Evolutionary conservation across 2,888 invertebrate species (phyloP).

Genomic region (Ctena decussata): DNA sequence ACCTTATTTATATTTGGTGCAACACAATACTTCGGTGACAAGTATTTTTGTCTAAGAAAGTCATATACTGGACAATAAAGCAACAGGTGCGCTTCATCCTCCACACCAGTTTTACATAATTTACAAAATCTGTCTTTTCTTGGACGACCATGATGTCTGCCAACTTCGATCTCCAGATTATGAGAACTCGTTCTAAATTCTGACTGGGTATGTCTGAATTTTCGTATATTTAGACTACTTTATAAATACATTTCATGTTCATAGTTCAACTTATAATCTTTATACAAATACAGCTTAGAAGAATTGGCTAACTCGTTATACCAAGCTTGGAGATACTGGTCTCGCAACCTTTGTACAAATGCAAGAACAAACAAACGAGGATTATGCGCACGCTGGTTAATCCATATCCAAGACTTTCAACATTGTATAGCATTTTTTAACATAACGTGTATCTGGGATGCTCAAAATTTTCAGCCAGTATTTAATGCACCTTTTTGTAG

Average conservation of each 20-base stretch:
- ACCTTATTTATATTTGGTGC: background rate
- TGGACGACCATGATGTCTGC: background rate
- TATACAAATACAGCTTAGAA: background rate
- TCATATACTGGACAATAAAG: background rate
- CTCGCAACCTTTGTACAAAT: background rate
- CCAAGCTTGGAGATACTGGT: background rate
- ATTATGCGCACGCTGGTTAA: too few species aligned
- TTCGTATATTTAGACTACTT: background rate
- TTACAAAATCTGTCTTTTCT: background rate
- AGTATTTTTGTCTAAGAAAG: background rate
- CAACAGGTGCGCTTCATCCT: background rate
- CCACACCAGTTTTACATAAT: background rate
- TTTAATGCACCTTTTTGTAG: background rate
- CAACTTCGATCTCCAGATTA: slow-evolving; percentile 27
- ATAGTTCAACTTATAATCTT: background rate
- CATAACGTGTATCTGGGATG: background rate
- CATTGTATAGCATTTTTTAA: background rate
- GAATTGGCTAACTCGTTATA: background rate
- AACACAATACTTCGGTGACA: background rate
- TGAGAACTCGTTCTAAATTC: slow-evolving; percentile 5
- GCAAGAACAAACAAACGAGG: background rate
- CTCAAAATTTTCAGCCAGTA: background rate
- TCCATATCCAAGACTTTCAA: too few species aligned
- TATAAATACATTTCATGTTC: background rate
- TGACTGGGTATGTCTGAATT: background rate